These are phyloP conservation scores for Urocyon cinereoargenteus DNA, from an alignment of 2,797 vertebrate genomes.

Conservation along the genomic window DNA sequence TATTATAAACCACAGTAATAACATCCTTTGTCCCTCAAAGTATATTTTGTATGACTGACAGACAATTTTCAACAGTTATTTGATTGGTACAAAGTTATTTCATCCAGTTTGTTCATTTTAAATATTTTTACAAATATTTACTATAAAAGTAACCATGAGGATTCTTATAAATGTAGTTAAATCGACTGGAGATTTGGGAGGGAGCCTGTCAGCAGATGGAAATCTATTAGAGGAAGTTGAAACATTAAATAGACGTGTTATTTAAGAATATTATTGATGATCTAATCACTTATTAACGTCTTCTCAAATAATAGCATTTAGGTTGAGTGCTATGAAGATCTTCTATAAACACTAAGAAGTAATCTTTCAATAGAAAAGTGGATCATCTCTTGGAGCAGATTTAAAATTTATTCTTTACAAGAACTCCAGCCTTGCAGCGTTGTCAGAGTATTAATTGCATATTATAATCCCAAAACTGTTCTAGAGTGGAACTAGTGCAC, in stretches of 20 bases:
- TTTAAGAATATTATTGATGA: background rate
- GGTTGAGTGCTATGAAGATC: background rate
- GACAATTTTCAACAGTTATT: background rate
- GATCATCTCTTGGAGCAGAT: background rate
- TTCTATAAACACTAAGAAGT: background rate
- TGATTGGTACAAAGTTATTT: background rate
- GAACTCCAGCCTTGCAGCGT: background rate
- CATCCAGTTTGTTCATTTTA: background rate
- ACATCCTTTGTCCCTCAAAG: background rate
- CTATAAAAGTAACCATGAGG: background rate
- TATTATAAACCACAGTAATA: background rate
- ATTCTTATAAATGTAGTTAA: background rate
- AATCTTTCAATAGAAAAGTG: background rate
- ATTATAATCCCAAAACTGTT: background rate
- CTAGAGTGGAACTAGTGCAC: background rate
- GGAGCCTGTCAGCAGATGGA: background rate
- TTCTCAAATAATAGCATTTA: background rate
- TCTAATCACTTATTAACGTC: background rate
- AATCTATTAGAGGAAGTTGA: background rate
- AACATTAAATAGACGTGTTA: background rate
- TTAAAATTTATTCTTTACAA: background rate
- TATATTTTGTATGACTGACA: background rate
- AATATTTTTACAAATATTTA: background rate
- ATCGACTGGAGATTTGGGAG: background rate
- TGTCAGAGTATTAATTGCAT: background rate